Percentiles rank a stretch among this genome's conserved stretches.
Conservation (phyloP, 2,113 vertebrate species). For the Menidia beryllina region DNA sequence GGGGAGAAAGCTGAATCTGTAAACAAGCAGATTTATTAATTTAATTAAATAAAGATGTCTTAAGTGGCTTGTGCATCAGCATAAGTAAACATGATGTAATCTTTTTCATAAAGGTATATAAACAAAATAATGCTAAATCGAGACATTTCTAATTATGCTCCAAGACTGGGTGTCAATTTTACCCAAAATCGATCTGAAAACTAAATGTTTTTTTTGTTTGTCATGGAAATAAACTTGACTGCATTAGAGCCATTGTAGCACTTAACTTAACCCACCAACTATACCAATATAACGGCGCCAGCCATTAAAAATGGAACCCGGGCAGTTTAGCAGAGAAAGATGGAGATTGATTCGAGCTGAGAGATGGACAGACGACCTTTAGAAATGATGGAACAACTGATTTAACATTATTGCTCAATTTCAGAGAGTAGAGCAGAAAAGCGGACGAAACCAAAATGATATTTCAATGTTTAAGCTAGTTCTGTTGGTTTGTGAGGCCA, state of each 20-base stretch:
- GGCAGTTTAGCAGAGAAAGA: conserved; percentile 19
- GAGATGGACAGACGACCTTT: neutral
- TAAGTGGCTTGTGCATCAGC: no score
- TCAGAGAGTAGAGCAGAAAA: neutral
- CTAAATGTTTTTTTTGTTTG: no score
- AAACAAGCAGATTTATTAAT: no score
- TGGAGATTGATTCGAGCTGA: neutral
- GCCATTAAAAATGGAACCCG: conserved; percentile 9
- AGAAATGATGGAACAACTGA: conserved; percentile 3
- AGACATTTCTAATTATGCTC: no score
- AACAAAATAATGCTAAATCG: no score
- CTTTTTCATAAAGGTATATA: no score
- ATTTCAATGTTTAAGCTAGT: conserved; percentile 6
- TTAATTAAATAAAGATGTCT: no score
- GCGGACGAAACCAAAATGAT: no score
- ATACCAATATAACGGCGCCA: neutral
- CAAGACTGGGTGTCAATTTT: no score
- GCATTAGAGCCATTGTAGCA: neutral
- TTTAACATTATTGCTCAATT: conserved; percentile 26
- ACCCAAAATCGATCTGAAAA: no score
- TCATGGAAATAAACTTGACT: neutral
- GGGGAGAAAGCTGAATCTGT: no score
- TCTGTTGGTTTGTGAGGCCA: neutral
- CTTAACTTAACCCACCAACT: neutral
- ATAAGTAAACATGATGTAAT: no score